A percentile compares a stretch with the other conserved stretches of the same genome.
These are phyloP conservation scores for Euzophera pinguis DNA, from an alignment of 2,888 invertebrate genomes.

Conservation along the genomic window DNA sequence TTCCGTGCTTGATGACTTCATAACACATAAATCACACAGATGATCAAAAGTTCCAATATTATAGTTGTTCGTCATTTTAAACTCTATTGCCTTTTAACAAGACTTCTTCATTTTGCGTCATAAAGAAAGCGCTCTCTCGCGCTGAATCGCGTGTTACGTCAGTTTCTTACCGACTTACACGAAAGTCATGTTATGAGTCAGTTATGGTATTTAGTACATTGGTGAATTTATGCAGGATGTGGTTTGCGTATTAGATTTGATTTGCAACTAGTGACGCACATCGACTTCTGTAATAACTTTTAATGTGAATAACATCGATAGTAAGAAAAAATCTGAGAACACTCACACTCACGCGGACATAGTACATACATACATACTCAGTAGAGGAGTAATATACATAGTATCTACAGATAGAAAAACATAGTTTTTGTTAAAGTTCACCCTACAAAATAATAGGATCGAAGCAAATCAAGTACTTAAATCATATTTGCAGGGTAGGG, in stretches of 20 bases:
- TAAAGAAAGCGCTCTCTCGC: slow-evolving; percentile 32
- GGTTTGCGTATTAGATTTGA: not conserved
- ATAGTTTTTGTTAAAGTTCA: too few species aligned
- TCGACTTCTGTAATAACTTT: too few species aligned
- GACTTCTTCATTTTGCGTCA: slow-evolving; percentile 25
- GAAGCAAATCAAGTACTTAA: too few species aligned
- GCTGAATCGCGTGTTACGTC: slow-evolving; percentile 8
- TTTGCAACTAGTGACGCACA: not conserved
- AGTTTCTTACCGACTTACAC: not conserved
- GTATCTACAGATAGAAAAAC: too few species aligned
- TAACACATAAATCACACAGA: slow-evolving; percentile 9
- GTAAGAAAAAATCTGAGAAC: too few species aligned
- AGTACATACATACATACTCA: too few species aligned
- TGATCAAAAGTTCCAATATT: slow-evolving; percentile 11
- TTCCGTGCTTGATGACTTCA: slow-evolving; percentile 14
- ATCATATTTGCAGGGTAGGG: too few species aligned
- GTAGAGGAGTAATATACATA: too few species aligned
- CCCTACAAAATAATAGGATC: too few species aligned
- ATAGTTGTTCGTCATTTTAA: not conserved
- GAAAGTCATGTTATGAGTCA: slow-evolving; percentile 16
- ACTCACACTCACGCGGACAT: too few species aligned
- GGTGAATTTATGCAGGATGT: not conserved
- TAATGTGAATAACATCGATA: too few species aligned
- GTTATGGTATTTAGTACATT: not conserved
- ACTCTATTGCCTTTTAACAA: not conserved